Evolutionary conservation across 2,797 vertebrate species (phyloP), one percentile per base, ranked within the genome.

Genomic region (Synaphobranchus kaupii): DNA sequence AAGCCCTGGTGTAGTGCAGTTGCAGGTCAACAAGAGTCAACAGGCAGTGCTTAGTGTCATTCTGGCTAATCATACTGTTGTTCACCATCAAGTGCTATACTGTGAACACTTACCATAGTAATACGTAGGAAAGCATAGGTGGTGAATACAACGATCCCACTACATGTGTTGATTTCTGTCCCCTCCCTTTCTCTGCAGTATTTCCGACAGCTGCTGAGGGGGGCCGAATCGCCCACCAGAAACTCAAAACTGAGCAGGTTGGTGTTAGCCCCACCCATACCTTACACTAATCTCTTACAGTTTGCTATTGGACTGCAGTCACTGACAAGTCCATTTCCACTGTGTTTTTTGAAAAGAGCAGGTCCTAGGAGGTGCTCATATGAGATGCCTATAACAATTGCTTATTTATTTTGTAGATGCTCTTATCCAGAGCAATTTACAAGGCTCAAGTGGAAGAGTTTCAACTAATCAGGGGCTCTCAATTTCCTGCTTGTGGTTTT

Each of bases 221-320:
- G 98, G 90, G 98, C 98, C 31, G 98, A 99, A 92, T 99, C 98
- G 83, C 98, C 98, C 78, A 97, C 97, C 34, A 97, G 98, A 89
- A 99, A 97, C 92, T 99, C 98, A 2, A 99, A 96, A 91, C 97
- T 98, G 93, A 99, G 97, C 96, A 98, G 98, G 98, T 99, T 92
- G 44, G 94, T 91, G 78, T 89, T 56, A 44, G 44, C 47, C 73
- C 73, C 17, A 76, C 39, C 31, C 34, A 44, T 22, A 76, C 73
- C 39, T 4, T 34, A 39, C 31, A 39, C 31, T 39, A 2, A 73
- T 22, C 9, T 34, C 68, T 12, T 9, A 68, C 63, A 68, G 63
- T 20, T 60, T 25, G 22, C 58, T 25, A 4, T 25, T 20, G 20
- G 58, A 60, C 58, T 60, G 58, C 22, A 60, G 58, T 25, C 22